Percentiles rank a stretch among this genome's conserved stretches.
Evolutionary conservation across 2,113 vertebrate genomes (phyloP).

Genomic region (Amia ocellicauda): DNA sequence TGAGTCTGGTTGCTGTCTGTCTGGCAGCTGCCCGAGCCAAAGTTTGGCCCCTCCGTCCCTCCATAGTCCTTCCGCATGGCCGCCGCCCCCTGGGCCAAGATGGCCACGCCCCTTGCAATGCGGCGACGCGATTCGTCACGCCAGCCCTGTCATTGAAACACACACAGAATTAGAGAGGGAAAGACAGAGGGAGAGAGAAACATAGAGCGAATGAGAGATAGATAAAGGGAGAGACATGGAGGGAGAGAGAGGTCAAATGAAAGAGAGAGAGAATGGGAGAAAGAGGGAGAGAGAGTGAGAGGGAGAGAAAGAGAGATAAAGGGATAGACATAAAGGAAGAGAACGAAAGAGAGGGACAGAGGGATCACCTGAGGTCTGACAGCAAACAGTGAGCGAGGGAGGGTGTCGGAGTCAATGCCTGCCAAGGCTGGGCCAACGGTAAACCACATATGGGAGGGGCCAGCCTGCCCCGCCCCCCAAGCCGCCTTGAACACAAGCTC

Average conservation of each 20-base stretch:
- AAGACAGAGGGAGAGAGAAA: too few species aligned
- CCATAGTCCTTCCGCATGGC: slow-evolving; percentile 82
- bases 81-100: slow-evolving; percentile 85
- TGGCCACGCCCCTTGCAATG: slow-evolving; percentile 81
- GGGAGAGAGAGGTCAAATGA: too few species aligned
- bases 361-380: slow-evolving; percentile 83
- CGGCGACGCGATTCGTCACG: slow-evolving; percentile 78
- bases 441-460: slow-evolving; percentile 90
- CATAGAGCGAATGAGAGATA: too few species aligned
- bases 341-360: too few species aligned
- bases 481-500: slow-evolving; percentile 83
- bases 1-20: slow-evolving; percentile 78
- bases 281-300: too few species aligned
- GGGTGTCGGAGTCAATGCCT: slow-evolving; percentile 69
- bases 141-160: too few species aligned
- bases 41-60: slow-evolving; percentile 75
- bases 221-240: too few species aligned
- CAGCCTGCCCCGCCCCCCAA: slow-evolving; percentile 77
- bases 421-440: slow-evolving; percentile 83
- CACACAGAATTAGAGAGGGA: too few species aligned
- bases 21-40: slow-evolving; percentile 78
- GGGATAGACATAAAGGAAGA: too few species aligned
- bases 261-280: too few species aligned
- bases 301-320: too few species aligned
- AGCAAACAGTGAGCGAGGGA: slow-evolving; percentile 80